Conservation (phyloP, 2,888 invertebrate species). For the Dynastes maya region DNA sequence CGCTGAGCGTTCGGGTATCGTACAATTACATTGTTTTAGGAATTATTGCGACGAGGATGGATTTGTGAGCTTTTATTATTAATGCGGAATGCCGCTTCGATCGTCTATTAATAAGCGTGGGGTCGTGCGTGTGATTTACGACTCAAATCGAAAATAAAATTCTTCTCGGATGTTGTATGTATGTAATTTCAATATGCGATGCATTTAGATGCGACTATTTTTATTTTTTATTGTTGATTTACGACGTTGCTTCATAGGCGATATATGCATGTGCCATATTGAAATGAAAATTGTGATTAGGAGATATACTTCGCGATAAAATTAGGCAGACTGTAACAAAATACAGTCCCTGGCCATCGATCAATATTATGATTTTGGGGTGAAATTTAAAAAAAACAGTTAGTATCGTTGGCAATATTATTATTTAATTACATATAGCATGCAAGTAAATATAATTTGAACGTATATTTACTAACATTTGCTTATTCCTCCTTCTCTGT, state of each 20-base stretch:
- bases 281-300: neutral
- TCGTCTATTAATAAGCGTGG: constrained; percentile 14
- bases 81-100: constrained; percentile 36
- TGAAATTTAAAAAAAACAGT: no score
- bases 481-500: no score
- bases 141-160: constrained; percentile 27
- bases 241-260: constrained; percentile 7
- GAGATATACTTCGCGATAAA: neutral
- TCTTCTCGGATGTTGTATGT: constrained; percentile 8
- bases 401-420: no score
- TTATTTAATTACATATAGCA: no score
- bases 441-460: no score
- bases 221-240: constrained; percentile 27
- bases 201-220: constrained; percentile 21
- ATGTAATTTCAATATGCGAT: constrained; percentile 20
- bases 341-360: no score
- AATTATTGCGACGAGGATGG: constrained; percentile 49
- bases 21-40: constrained; percentile 48
- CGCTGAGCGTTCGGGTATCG: neutral
- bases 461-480: no score
- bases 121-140: constrained; percentile 7
- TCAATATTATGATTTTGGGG: no score
- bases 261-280: neutral
- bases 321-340: no score
- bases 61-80: constrained; percentile 49